A percentile compares a stretch with the other conserved stretches of the same genome.
Evolutionary conservation across 2,797 vertebrate genomes (phyloP).

Genomic region (Myiothlypis chrysogaster): DNA sequence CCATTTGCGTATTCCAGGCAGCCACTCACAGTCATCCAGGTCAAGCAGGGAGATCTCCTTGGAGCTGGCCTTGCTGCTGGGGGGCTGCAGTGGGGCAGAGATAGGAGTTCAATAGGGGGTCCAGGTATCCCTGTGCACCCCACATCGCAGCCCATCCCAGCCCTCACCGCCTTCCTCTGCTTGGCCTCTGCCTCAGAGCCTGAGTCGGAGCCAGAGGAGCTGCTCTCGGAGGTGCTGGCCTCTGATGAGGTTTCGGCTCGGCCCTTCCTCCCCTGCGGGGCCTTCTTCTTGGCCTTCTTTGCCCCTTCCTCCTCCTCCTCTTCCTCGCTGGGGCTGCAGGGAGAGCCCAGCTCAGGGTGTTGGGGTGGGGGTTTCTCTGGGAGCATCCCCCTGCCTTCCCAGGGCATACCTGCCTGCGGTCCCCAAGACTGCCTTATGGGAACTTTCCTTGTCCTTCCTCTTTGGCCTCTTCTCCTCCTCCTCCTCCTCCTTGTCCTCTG

Average conservation of each 20-base stretch:
- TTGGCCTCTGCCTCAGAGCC: conserved; percentile 77
- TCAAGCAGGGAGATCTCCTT: conserved; percentile 96
- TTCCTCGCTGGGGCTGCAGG: conserved; percentile 56
- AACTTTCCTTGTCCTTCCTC: conserved; percentile 72
- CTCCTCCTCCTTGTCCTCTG: conserved; percentile 76
- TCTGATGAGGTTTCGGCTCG: conserved; percentile 80
- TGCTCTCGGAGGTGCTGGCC: conserved; percentile 87
- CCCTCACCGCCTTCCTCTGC: conserved; percentile 79
- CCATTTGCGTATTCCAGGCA: rapidly evolving
- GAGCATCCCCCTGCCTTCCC: not conserved
- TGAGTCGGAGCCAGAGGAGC: conserved; percentile 83
- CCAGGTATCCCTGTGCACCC: not conserved
- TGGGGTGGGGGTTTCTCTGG: rapidly evolving
- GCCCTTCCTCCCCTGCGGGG: conserved; percentile 59
- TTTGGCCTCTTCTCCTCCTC: conserved; percentile 80
- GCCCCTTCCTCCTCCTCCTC: conserved; percentile 66
- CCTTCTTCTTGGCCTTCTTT: conserved; percentile 64
- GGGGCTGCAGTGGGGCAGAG: conserved; percentile 65
- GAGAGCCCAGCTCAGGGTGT: not conserved
- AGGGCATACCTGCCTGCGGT: conserved; percentile 68
- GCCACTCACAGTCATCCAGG: conserved; percentile 93
- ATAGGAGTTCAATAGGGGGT: not conserved
- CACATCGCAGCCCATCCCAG: not conserved
- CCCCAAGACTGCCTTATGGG: conserved; percentile 62
- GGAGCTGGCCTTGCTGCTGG: conserved; percentile 75